A percentile compares a stretch with the other conserved stretches of the same genome.
Evolutionary conservation across 2,797 vertebrate species (phyloP).

Genomic region (Chrosomus eos): DNA sequence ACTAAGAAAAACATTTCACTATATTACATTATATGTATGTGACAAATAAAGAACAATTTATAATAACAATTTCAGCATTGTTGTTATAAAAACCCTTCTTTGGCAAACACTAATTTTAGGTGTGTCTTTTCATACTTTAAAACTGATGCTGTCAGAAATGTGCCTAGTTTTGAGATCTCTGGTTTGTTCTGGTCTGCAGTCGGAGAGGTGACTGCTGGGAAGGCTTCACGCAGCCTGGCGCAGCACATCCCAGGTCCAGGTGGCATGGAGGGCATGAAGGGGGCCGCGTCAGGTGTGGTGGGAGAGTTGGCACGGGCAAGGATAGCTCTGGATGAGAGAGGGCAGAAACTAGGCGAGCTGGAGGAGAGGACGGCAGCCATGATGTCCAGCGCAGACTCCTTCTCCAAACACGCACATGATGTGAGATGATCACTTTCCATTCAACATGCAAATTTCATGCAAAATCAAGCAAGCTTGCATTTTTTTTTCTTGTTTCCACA

Average conservation of each 20-base stretch:
- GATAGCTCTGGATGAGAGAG: slow-evolving; percentile 94
- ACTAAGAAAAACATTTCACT: too few species aligned
- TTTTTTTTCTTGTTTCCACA: neutral
- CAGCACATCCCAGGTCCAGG: slow-evolving; percentile 96
- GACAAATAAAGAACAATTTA: too few species aligned
- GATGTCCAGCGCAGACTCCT: slow-evolving; percentile 93
- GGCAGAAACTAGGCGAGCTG: slow-evolving; percentile 94
- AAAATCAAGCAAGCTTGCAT: neutral
- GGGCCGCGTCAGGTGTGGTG: slow-evolving; percentile 92
- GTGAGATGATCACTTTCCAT: slow-evolving; percentile 68
- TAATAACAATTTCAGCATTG: neutral
- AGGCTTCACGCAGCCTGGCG: slow-evolving; percentile 91
- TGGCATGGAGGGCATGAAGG: slow-evolving; percentile 95
- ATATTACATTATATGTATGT: too few species aligned
- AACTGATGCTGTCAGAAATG: neutral
- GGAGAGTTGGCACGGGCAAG: slow-evolving; percentile 93
- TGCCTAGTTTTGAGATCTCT: neutral
- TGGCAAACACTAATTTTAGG: neutral
- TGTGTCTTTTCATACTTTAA: neutral
- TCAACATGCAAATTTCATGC: neutral
- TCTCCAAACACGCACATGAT: slow-evolving; percentile 96
- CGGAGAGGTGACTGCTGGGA: slow-evolving; percentile 89
- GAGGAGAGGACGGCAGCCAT: slow-evolving; percentile 95
- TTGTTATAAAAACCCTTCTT: neutral
- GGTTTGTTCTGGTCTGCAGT: slow-evolving; percentile 73